Percentiles rank a stretch among this genome's conserved stretches.
Evolutionary conservation across 2,113 vertebrate genomes (phyloP).

Genomic region (Mus pahari): DNA sequence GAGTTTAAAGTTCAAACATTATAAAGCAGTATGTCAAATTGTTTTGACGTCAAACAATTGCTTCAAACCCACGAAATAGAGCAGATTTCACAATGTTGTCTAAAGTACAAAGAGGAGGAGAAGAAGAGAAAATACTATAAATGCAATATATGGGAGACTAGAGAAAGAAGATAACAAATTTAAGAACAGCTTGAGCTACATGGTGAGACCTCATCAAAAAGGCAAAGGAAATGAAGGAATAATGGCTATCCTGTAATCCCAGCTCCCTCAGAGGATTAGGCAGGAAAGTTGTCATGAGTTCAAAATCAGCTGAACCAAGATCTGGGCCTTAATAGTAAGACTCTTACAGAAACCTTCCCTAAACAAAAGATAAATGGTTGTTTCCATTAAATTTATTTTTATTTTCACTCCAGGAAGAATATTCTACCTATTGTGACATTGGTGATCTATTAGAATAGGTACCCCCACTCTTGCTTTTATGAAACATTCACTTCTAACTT

Average conservation of each 20-base stretch:
- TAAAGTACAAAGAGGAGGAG: not conserved
- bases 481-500: constrained; percentile 9
- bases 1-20: not conserved
- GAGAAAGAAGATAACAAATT: not conserved
- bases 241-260: not conserved
- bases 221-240: not conserved
- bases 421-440: not conserved
- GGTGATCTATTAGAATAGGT: not conserved
- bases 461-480: not conserved
- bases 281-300: not conserved
- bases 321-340: not conserved
- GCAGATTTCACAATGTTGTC: not conserved
- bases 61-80: constrained; percentile 19
- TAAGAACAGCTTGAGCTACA: not conserved
- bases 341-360: not conserved
- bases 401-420: not conserved
- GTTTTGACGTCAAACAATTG: constrained; percentile 38
- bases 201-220: not conserved
- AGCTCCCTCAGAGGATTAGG: not conserved
- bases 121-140: not conserved
- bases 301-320: not conserved
- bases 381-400: constrained; percentile 41
- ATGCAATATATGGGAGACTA: not conserved
- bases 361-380: not conserved
- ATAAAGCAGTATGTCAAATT: not conserved